A percentile compares a stretch with the other conserved stretches of the same genome.
These are phyloP conservation scores for Chionomys nivalis DNA, from an alignment of 2,113 vertebrate genomes.

Conservation along the genomic window DNA sequence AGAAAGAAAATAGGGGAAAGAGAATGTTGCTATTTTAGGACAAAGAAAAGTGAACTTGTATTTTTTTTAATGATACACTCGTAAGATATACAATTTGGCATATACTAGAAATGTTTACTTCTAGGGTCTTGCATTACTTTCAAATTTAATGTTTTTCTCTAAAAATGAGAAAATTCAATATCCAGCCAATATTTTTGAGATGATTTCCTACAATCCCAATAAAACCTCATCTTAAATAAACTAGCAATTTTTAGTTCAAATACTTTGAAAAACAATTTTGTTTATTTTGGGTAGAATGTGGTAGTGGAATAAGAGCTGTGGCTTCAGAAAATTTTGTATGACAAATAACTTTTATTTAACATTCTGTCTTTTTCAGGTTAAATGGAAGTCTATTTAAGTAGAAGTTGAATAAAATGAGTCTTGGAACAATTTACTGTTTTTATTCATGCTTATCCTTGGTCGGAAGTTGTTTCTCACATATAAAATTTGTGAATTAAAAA, in stretches of 20 bases:
- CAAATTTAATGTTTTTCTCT: background rate
- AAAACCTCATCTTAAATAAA: conserved; percentile 34
- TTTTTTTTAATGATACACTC: conserved; percentile 23
- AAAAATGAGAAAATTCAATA: conserved; percentile 59
- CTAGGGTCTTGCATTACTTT: background rate
- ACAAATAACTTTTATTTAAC: conserved; percentile 31
- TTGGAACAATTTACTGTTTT: conserved; percentile 11
- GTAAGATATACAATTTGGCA: background rate
- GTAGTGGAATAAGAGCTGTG: background rate
- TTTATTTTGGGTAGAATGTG: background rate
- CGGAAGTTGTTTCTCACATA: conserved; percentile 18
- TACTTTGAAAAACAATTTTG: conserved; percentile 26
- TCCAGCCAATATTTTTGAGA: background rate
- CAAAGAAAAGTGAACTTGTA: background rate
- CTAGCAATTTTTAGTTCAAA: conserved; percentile 38
- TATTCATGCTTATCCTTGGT: background rate
- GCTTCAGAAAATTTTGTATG: conserved; percentile 41
- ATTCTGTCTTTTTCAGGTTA: background rate
- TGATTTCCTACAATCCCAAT: background rate
- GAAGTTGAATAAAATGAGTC: conserved; percentile 36
- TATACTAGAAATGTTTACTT: background rate
- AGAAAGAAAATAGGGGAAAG: background rate
- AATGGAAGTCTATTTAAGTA: background rate
- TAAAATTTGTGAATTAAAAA: conserved; percentile 54
- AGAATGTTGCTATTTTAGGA: background rate